These are phyloP conservation scores for Aphodius granarius DNA, from an alignment of 2,888 invertebrate species.

Conservation along the genomic window DNA sequence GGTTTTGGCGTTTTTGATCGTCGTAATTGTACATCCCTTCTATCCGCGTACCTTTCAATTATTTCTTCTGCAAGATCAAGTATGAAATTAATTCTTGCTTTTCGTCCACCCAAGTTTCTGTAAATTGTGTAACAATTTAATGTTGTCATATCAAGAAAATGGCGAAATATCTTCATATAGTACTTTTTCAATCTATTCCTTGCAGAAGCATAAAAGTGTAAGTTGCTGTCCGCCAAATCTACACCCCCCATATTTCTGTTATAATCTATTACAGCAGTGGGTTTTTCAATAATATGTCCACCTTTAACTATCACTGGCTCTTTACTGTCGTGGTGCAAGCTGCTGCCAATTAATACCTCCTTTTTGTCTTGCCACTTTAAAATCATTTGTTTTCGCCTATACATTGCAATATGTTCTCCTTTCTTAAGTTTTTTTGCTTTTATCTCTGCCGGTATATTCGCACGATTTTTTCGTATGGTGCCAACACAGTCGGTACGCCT, in stretches of 20 bases:
- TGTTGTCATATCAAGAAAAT: conserved; percentile 7
- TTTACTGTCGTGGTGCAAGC: conserved; percentile 1
- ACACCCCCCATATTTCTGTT: conserved; percentile 2
- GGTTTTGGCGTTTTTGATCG: background rate
- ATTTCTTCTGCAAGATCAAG: conserved; percentile 5
- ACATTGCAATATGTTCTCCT: conserved; percentile 6
- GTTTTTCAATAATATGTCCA: background rate
- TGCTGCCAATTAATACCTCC: conserved; percentile 9
- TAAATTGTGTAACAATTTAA: conserved; percentile 4
- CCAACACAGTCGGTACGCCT: background rate
- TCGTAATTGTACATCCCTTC: background rate
- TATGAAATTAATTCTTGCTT: conserved; percentile 2
- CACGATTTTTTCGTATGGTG: background rate
- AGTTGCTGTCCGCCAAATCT: conserved; percentile 6
- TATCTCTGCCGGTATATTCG: background rate
- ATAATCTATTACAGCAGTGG: background rate
- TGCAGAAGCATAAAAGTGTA: conserved; percentile 7
- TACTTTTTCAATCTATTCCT: conserved; percentile 5
- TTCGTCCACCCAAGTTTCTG: background rate
- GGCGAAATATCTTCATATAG: conserved; percentile 5
- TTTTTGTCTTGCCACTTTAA: conserved; percentile 11
- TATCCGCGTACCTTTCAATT: conserved; percentile 8
- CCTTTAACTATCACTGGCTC: background rate
- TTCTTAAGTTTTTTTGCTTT: conserved; percentile 1
- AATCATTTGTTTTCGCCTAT: background rate